Conservation (phyloP, 2,113 vertebrate genomes). For the Gulo gulo region DNA sequence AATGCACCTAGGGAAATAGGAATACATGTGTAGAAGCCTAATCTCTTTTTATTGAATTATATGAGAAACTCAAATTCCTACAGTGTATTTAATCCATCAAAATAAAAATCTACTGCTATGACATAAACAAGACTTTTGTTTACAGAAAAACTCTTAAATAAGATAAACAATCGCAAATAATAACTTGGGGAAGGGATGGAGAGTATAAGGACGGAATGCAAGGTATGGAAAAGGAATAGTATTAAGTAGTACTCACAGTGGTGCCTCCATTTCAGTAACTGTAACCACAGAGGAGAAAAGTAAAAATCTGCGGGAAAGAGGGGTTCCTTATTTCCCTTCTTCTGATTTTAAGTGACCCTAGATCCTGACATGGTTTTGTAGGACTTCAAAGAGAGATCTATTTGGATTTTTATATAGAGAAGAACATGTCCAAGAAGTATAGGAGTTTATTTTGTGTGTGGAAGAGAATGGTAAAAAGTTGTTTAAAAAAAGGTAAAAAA, state of each 20-base stretch:
- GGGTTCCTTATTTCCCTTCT: background rate
- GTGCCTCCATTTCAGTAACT: background rate
- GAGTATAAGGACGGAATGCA: background rate
- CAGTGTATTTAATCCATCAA: background rate
- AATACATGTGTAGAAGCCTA: background rate
- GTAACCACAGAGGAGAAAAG: background rate
- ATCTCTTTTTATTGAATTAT: constrained; percentile 9
- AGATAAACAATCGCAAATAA: background rate
- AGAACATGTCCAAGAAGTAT: background rate
- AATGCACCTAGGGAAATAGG: background rate
- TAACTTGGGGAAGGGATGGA: background rate
- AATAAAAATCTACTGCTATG: background rate
- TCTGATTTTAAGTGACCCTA: background rate
- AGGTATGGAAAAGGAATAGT: background rate
- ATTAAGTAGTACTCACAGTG: background rate
- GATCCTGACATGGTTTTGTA: background rate
- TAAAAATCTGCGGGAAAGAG: background rate
- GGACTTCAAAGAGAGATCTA: background rate
- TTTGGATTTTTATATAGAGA: background rate
- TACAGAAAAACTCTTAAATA: background rate
- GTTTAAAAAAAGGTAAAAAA: background rate
- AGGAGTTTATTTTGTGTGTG: background rate
- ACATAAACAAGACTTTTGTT: background rate
- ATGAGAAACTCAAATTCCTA: background rate
- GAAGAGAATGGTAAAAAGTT: background rate